Base-by-base conservation (phyloP, 2,113 vertebrate genomes). In the Salvelinus alpinus region DNA sequence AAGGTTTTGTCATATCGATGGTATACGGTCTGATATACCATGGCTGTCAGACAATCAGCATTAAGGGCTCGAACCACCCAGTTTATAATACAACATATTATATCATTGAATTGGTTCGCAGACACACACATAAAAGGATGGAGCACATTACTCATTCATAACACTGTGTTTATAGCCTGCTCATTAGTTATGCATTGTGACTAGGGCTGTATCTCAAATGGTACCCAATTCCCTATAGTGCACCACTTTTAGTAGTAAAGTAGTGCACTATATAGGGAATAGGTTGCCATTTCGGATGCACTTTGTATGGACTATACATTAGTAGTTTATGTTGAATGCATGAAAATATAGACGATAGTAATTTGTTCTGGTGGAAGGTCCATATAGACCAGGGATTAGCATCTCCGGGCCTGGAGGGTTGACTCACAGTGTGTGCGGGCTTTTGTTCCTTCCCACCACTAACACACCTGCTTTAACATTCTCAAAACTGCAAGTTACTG, bases 71-170 rank as follows among this genome's bases (percentile, higher is more conserved):
- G 1, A 34, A 34, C 34, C 34, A 34, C 34, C 34, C 34, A 7
- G 34, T 34, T 34, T 34, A 34, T 34, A 34, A 34, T 86, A 85
- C 82, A 75, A 64, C 77, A 77, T 71, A 44, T 44, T 44, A 44
- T 44, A 81, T 85, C 78, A 84, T 80, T 83, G 84, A 88, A 82
- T 82, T 29, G 29, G 27, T 29, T 29, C 72, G 66, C 71, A 68
- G 81, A 71, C 66, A 31, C 79, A 70, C 68, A 74, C 74, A 51
- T 70, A 57, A 60, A 64, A 60, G 65, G 71, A 71, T 68, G 51
- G 62, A 66, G 64, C 13, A 5, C 27, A 66, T 66, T 25, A 31
- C 64, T 66, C 24, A 29, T 66, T 66, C 25, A 66, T 29, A 66
- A 68, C 29, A 3, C 38, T 44, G 38, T 44, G 38, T 44, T 44